Percentiles rank a stretch among this genome's conserved stretches.
These are phyloP conservation scores for Artibeus jamaicensis DNA, from an alignment of 2,797 vertebrate genomes.

Conservation along the genomic window DNA sequence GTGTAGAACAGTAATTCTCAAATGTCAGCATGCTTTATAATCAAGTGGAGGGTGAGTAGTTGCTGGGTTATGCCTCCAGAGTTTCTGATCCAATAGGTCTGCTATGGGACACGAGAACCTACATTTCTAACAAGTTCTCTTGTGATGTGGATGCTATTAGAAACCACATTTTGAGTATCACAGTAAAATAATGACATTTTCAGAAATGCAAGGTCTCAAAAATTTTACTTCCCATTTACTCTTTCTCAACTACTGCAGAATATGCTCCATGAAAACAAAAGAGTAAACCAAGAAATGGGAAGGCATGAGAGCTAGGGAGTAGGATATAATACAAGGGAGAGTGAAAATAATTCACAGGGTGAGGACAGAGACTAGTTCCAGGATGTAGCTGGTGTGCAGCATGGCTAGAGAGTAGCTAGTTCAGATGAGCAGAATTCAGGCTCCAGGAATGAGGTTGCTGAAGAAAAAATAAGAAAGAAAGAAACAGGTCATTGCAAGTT, in stretches of 20 bases:
- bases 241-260: background rate
- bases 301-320: background rate
- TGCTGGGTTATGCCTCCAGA: background rate
- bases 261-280: background rate
- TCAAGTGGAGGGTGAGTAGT: background rate
- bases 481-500: background rate
- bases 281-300: background rate
- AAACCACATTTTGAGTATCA: background rate
- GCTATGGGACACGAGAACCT: background rate
- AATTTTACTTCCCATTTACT: background rate
- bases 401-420: background rate
- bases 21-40: background rate
- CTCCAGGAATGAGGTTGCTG: background rate
- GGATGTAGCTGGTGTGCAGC: background rate
- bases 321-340: background rate
- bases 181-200: background rate
- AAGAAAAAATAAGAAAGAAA: background rate
- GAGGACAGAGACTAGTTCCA: background rate
- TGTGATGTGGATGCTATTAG: background rate
- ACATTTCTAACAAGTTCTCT: background rate
- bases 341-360: background rate
- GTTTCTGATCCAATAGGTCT: background rate
- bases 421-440: background rate
- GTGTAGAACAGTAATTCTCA: background rate
- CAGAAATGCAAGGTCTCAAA: background rate